Evolutionary conservation across 2,797 vertebrate genomes (phyloP), one percentile per base, ranked within the genome.

Genomic region (Sebastiscus tertius): DNA sequence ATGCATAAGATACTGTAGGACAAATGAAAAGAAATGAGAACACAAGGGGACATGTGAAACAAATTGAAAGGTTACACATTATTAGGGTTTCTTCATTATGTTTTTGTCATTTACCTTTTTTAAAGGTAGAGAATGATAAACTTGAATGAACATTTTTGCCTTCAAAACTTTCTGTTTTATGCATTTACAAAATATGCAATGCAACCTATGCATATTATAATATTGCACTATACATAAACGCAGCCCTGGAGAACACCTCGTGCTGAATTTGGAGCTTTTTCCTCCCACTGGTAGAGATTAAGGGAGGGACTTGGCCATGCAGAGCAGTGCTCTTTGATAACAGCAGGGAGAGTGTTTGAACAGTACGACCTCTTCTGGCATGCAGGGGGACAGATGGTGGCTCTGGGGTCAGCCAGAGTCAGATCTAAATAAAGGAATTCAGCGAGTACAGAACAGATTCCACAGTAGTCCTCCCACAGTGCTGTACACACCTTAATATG

Each of bases 321-420:
- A 36, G 80, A 65, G 77, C 29, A 11, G 49, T 20, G 82, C 72
- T 79, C 20, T 86, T 71, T 88, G 90, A 87, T 82, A 55, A 42
- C 90, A 87, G 85, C 83, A 29, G 74, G 77, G 68, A 29, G 42
- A 1, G 66, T 69, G 68, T 75, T 77, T 14, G 70, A 80, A 72
- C 84, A 69, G 80, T 24, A 55, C 16, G 73, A 75, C 85, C 81
- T 89, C 89, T 75, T 2, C 69, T 72, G 84, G 84, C 77, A 88
- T 36, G 34, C 78, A 72, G 39, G 34, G 26, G 80, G 76, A 89
- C 92, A 93, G 89, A 93, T 93, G 91, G 91, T 10, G 71, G 73
- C 76, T 79, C 78, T 7, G 58, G 22, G 85, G 73, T 88, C 87
- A 62, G 20, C 49, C 49, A 52, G 29, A 68, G 74, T 79, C 86